Percentiles rank a stretch among this genome's conserved stretches.
phyloP scores from a whole-genome alignment of 2,113 vertebrate species.

The Saiga tatarica region DNA sequence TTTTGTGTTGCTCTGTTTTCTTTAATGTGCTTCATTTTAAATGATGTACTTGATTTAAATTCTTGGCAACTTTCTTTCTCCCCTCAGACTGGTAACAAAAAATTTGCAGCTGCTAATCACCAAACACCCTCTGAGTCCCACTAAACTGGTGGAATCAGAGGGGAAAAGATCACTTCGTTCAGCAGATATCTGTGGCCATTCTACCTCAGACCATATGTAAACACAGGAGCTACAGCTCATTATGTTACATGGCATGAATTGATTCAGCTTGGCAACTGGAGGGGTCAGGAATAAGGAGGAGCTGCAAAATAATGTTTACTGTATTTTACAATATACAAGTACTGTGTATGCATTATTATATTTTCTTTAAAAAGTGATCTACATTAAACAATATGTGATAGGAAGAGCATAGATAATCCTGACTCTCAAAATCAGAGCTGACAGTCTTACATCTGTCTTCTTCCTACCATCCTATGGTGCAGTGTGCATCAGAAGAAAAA shows the following conservation, averaged over 20 bases:
- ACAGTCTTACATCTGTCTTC: fast-evolving
- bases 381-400: no score
- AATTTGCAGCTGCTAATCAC: fast-evolving
- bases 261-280: not conserved
- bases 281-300: not conserved
- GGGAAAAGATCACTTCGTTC: not conserved
- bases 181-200: not conserved
- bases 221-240: not conserved
- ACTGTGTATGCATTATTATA: not conserved
- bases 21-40: not conserved
- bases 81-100: not conserved
- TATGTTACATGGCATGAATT: not conserved
- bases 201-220: no score
- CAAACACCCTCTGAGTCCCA: not conserved
- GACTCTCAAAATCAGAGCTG: not conserved
- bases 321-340: not conserved
- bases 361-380: not conserved
- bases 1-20: not conserved
- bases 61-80: not conserved
- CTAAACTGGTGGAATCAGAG: not conserved
- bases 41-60: not conserved
- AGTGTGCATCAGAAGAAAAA: not conserved
- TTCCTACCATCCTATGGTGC: not conserved
- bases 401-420: not conserved
- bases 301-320: not conserved